These are phyloP conservation scores for Harpalus rufipes DNA, from an alignment of 2,888 invertebrate genomes.

Conservation along the genomic window DNA sequence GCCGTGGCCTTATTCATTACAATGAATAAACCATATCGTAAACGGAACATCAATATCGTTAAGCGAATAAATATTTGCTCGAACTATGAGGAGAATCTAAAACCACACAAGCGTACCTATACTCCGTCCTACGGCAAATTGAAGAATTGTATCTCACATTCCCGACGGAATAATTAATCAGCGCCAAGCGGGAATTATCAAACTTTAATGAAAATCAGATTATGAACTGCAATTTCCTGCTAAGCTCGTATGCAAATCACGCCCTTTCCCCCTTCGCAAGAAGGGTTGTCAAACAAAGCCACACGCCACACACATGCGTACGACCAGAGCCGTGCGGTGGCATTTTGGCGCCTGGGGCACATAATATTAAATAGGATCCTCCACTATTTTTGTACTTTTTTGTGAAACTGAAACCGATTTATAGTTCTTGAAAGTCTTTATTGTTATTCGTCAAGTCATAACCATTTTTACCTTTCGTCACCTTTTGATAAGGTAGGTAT, in stretches of 20 bases:
- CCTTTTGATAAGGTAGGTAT: too few relatives aligned
- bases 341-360: too few relatives aligned
- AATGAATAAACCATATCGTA: constrained; percentile 11
- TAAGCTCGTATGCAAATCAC: constrained; percentile 62
- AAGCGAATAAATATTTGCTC: constrained; percentile 13
- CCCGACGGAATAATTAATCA: constrained; percentile 56
- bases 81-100: neutral
- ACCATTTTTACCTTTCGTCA: too few relatives aligned
- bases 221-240: constrained; percentile 64
- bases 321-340: neutral
- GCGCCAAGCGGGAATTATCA: constrained; percentile 56
- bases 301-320: constrained; percentile 4
- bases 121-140: neutral
- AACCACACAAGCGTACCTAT: neutral
- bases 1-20: constrained; percentile 1
- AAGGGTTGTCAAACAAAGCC: constrained; percentile 48
- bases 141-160: constrained; percentile 53
- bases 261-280: neutral
- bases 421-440: too few relatives aligned
- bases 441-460: too few relatives aligned
- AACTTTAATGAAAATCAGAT: constrained; percentile 63
- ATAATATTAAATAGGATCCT: too few relatives aligned
- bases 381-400: too few relatives aligned
- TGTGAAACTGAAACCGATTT: too few relatives aligned
- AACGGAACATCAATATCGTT: constrained; percentile 33